Conservation (phyloP, 2,797 vertebrate species). For the Champsocephalus gunnari region DNA sequence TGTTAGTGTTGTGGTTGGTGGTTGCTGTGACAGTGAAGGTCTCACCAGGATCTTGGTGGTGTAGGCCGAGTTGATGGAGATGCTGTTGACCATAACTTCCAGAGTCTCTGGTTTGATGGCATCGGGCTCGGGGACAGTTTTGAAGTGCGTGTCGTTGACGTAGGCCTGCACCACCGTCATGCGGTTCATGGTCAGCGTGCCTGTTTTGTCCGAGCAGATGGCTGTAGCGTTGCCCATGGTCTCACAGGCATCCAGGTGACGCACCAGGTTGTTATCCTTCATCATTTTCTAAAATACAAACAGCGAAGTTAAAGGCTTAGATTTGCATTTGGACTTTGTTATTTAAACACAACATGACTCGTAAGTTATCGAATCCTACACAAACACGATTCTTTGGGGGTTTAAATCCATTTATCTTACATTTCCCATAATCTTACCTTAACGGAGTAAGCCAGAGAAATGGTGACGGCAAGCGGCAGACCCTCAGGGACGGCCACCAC, state of each 20-base stretch:
- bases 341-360: neutral
- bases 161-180: conserved; percentile 98
- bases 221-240: conserved; percentile 99
- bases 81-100: conserved; percentile 91
- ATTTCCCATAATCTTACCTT: conserved; percentile 84
- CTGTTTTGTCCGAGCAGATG: conserved; percentile 98
- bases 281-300: conserved; percentile 95
- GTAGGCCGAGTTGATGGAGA: conserved; percentile 96
- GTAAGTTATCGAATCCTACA: neutral
- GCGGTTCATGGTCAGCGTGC: conserved; percentile 97
- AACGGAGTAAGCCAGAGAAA: conserved; percentile 96
- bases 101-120: conserved; percentile 85
- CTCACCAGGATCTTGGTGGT: conserved; percentile 97
- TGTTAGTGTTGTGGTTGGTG: no score
- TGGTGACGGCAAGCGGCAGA: conserved; percentile 95
- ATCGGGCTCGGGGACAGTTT: conserved; percentile 88
- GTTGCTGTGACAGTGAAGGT: neutral
- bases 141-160: conserved; percentile 88
- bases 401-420: neutral
- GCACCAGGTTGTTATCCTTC: conserved; percentile 98
- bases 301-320: neutral
- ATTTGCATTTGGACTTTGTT: neutral
- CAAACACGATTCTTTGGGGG: neutral
- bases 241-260: conserved; percentile 97
- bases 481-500: conserved; percentile 98